These are phyloP conservation scores for Mionectes olivaceus DNA, from an alignment of 2,797 vertebrate species.

Conservation along the genomic window DNA sequence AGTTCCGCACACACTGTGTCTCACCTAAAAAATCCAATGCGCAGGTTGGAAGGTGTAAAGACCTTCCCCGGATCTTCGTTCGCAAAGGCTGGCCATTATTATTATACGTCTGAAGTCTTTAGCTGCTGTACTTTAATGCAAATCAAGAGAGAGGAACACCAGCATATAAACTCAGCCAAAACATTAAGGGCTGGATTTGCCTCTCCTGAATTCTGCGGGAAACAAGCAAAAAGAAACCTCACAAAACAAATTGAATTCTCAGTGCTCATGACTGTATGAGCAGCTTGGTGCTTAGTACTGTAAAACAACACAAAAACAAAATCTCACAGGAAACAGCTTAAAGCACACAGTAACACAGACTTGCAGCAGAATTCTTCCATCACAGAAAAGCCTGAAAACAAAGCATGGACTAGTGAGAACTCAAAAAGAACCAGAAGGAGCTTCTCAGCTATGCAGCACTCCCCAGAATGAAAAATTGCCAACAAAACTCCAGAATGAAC, in stretches of 20 bases:
- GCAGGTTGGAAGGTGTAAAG: too few relatives aligned
- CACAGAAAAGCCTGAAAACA: not conserved
- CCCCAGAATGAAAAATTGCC: not conserved
- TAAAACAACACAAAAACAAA: not conserved
- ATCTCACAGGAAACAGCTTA: not conserved
- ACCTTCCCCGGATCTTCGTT: too few relatives aligned
- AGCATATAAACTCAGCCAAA: not conserved
- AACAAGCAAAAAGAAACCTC: not conserved
- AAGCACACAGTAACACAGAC: not conserved
- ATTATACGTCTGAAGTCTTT: not conserved
- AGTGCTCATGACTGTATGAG: not conserved
- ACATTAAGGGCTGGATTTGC: not conserved
- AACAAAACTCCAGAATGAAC: not conserved
- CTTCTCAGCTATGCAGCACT: not conserved
- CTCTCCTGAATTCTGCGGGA: not conserved
- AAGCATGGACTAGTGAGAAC: not conserved
- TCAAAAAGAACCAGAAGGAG: not conserved
- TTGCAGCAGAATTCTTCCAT: not conserved
- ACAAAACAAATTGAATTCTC: not conserved
- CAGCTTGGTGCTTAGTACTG: not conserved
- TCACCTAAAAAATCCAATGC: too few relatives aligned
- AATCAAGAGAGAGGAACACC: not conserved
- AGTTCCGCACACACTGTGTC: too few relatives aligned
- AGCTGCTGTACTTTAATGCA: not conserved
- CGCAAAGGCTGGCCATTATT: too few relatives aligned